phyloP scores from a whole-genome alignment of 2,113 vertebrate genomes.

The Bubo scandiacus region DNA sequence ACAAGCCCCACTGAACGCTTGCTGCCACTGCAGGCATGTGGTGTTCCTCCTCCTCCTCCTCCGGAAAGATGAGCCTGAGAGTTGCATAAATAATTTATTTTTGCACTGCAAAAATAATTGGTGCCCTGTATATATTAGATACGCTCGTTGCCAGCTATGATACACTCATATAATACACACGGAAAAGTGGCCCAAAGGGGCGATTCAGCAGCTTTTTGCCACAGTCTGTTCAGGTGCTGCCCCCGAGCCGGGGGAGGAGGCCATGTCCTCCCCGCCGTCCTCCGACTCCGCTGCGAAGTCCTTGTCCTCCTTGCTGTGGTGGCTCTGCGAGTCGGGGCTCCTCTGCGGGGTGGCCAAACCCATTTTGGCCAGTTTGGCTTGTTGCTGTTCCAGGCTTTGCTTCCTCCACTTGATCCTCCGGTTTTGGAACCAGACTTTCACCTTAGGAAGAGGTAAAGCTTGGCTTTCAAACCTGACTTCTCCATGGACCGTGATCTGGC shows the following conservation, averaged over 20 bases:
- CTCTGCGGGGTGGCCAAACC: background rate
- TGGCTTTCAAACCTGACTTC: background rate
- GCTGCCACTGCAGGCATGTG: background rate
- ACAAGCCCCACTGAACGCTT: rapidly evolving
- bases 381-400: conserved; percentile 66
- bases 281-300: conserved; percentile 63
- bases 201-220: background rate
- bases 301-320: conserved; percentile 46
- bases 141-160: background rate
- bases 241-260: background rate
- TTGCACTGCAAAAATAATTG: background rate
- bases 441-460: conserved; percentile 17
- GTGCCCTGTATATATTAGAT: background rate
- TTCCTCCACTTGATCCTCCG: conserved; percentile 76
- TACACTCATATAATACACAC: background rate
- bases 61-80: background rate
- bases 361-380: conserved; percentile 22
- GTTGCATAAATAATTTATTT: conserved; percentile 35
- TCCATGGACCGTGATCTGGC: background rate
- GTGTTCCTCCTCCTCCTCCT: background rate
- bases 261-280: background rate
- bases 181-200: rapidly evolving
- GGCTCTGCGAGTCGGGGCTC: background rate
- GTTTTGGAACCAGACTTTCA: conserved; percentile 78
- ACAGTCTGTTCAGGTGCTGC: background rate